A percentile compares a stretch with the other conserved stretches of the same genome.
Evolutionary conservation across 2,888 invertebrate species (phyloP).

Genomic region (Drosophila pegasa): DNA sequence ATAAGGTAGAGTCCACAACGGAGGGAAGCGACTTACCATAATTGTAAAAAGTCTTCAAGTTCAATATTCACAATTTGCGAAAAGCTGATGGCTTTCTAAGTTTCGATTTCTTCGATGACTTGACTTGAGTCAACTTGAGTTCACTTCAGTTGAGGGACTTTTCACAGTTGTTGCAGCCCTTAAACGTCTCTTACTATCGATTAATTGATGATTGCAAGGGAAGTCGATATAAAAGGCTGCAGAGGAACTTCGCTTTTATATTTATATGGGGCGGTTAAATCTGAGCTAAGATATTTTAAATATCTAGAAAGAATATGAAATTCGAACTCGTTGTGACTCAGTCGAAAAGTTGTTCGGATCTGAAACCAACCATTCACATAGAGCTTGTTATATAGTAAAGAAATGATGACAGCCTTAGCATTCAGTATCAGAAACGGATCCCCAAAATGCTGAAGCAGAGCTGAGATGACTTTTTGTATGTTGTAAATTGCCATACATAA

Average conservation of each 20-base stretch:
- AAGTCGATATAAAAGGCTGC: too few relatives aligned
- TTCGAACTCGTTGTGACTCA: too few relatives aligned
- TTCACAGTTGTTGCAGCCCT: background rate
- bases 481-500: background rate
- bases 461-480: too few relatives aligned
- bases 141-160: background rate
- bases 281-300: too few relatives aligned
- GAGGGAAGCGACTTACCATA: constrained; percentile 39
- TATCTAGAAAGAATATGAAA: too few relatives aligned
- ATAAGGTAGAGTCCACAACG: background rate
- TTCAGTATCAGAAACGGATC: too few relatives aligned
- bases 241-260: too few relatives aligned
- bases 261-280: too few relatives aligned
- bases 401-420: background rate
- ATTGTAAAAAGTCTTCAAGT: background rate
- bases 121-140: background rate
- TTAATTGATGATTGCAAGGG: background rate
- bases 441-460: too few relatives aligned
- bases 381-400: background rate
- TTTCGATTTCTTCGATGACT: background rate
- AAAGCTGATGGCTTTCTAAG: background rate
- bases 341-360: too few relatives aligned
- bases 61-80: background rate
- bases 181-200: background rate
- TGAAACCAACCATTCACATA: too few relatives aligned